Evolutionary conservation across 2,113 vertebrate species (phyloP), one percentile per base, ranked within the genome.

Genomic region (Myanophis thanlyinensis): DNA sequence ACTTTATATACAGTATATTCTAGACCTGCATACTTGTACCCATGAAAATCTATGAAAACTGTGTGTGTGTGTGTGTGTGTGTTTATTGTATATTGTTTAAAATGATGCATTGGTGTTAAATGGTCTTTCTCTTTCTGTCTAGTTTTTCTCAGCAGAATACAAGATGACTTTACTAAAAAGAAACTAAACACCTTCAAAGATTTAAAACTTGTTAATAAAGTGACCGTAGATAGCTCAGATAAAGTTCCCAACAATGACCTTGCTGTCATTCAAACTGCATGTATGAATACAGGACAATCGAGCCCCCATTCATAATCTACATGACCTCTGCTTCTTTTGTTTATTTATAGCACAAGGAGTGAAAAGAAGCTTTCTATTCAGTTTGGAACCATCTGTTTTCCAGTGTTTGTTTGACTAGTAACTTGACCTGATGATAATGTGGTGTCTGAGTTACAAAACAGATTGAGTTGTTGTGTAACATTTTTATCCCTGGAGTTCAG

Each of bases 361-460:
- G 84, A 86, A 35, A 73, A 40, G 46, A 47, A 91, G 62, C 88
- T 88, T 86, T 85, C 91, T 59, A 59, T 93, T 88, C 89, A 52
- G 1, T 91, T 87, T 88, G 56, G 94, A 94, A 93, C 94, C 93
- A 95, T 94, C 93, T 93, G 89, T 95, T 95, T 94, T 88, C 87
- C 22, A 92, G 59, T 94, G 84, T 94, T 95, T 95, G 92, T 92
- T 94, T 94, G 93, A 91, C 67, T 87, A 91, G 91, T 91, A 94
- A 88, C 44, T 51, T 95, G 91, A 94, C 91, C 91, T 93, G 93
- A 89, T 94, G 84, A 90, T 92, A 94, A 85, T 92, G 89, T 53
- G 89, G 56, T 93, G 52, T 95, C 90, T 96, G 80, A 53, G 84
- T 89, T 49, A 93, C 88, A 91, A 94, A 47, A 89, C 52, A 92